Evolutionary conservation across 1,140 invertebrate genomes (phyloP).

Genomic region (Parasteatoda tepidariorum): DNA sequence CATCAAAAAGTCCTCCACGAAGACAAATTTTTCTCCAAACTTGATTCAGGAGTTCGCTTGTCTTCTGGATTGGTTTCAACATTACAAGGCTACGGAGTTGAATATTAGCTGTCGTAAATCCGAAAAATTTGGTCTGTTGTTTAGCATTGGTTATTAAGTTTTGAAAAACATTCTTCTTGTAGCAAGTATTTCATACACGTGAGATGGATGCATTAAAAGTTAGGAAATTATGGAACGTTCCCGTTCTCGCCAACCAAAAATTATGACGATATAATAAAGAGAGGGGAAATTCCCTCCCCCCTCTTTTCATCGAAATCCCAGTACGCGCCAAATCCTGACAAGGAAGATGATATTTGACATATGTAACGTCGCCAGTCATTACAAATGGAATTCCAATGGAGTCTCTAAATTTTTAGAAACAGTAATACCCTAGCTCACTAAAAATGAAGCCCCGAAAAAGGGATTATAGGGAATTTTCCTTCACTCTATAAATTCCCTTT

Average conservation of each 20-base stretch:
- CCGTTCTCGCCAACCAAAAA: conserved; percentile 1
- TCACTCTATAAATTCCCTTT: conserved; percentile 40
- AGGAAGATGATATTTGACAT: conserved; percentile 42
- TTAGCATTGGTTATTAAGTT: too few relatives aligned
- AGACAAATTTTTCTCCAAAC: too few relatives aligned
- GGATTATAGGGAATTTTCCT: conserved; percentile 47
- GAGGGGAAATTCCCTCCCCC: not conserved
- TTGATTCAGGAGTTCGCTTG: too few relatives aligned
- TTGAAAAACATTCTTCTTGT: too few relatives aligned
- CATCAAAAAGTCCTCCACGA: too few relatives aligned
- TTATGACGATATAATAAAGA: not conserved
- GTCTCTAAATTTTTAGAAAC: conserved; percentile 45
- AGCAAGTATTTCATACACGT: too few relatives aligned
- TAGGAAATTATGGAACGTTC: conserved; percentile 24
- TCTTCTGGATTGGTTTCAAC: too few relatives aligned
- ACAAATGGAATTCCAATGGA: conserved; percentile 39
- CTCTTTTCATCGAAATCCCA: conserved; percentile 16
- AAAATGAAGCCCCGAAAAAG: conserved; percentile 26
- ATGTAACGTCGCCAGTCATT: conserved; percentile 45
- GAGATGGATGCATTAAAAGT: too few relatives aligned
- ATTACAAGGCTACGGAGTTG: too few relatives aligned
- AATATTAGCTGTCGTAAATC: too few relatives aligned
- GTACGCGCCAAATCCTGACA: not conserved
- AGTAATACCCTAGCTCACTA: conserved; percentile 1
- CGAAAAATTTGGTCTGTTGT: too few relatives aligned